A percentile compares a stretch with the other conserved stretches of the same genome.
These are phyloP conservation scores for Dromiciops gliroides DNA, from an alignment of 2,113 vertebrate genomes.

Conservation along the genomic window DNA sequence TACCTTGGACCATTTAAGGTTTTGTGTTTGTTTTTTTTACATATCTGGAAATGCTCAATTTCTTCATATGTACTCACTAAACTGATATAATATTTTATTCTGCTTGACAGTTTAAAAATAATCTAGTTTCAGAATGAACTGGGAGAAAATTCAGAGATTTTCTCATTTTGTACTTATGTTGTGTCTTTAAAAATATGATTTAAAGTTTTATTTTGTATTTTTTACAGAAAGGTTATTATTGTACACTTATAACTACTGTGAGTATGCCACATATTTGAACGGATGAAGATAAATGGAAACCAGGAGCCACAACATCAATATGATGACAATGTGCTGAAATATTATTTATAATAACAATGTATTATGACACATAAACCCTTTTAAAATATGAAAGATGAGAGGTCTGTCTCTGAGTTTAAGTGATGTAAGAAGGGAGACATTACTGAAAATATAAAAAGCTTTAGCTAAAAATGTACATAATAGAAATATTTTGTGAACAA, in stretches of 20 bases:
- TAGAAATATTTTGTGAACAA: neutral
- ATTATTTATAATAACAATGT: neutral
- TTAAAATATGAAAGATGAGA: neutral
- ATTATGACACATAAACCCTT: neutral
- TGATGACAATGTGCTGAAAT: neutral
- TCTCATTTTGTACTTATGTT: conserved; percentile 18
- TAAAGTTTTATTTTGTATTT: neutral
- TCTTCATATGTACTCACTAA: neutral
- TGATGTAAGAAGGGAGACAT: neutral
- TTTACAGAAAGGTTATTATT: neutral
- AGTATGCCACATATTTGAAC: neutral
- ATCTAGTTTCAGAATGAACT: conserved; percentile 26
- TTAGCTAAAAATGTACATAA: neutral
- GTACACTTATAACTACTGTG: neutral
- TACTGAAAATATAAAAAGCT: neutral
- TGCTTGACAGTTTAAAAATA: conserved; percentile 37
- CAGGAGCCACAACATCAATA: neutral
- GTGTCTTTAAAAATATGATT: conserved; percentile 6
- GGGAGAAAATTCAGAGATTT: neutral
- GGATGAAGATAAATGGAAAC: neutral
- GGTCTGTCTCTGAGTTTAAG: neutral
- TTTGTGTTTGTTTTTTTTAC: conserved; percentile 57
- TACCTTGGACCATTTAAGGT: conserved; percentile 21
- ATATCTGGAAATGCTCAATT: conserved; percentile 26
- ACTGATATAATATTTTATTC: conserved; percentile 8